Conservation (phyloP, 1,140 invertebrate genomes). For the Philaenus spumarius region DNA sequence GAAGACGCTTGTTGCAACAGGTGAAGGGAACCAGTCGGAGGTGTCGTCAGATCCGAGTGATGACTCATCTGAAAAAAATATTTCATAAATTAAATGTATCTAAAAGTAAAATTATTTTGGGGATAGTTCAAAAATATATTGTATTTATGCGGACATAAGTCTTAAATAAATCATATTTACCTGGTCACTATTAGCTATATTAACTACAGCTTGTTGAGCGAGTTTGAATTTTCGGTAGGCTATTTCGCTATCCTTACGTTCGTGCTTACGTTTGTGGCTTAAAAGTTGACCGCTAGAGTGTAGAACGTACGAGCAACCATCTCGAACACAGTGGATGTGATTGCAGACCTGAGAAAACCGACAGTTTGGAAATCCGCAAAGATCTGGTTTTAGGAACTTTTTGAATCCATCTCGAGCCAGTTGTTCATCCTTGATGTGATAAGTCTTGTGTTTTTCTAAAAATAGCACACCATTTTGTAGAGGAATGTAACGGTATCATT, state of each 20-base stretch:
- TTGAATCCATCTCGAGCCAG: conserved; percentile 94
- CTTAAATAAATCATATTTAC: too few species aligned
- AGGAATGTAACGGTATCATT: too few species aligned
- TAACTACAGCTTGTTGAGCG: conserved; percentile 43
- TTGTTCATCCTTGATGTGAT: conserved; percentile 97
- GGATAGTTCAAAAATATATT: too few species aligned
- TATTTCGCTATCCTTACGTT: conserved; percentile 81
- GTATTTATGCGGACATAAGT: too few species aligned
- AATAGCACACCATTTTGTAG: too few species aligned
- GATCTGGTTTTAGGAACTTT: conserved; percentile 97
- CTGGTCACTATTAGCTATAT: conserved; percentile 29
- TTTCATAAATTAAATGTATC: too few species aligned
- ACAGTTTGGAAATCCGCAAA: conserved; percentile 85
- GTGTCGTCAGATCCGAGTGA: conserved; percentile 22
- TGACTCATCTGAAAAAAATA: conserved; percentile 18
- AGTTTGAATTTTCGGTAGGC: conserved; percentile 74
- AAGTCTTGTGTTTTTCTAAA: conserved; percentile 97
- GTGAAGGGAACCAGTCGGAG: conserved; percentile 25
- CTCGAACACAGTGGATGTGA: conserved; percentile 96
- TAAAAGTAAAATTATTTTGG: too few species aligned
- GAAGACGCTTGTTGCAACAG: conserved; percentile 29
- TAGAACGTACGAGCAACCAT: conserved; percentile 91
- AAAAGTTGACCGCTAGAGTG: conserved; percentile 96
- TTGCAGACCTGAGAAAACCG: conserved; percentile 92
- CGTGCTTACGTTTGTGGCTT: conserved; percentile 96